These are phyloP conservation scores for Perizoma affinitatum DNA, from an alignment of 2,888 invertebrate genomes.

Conservation along the genomic window DNA sequence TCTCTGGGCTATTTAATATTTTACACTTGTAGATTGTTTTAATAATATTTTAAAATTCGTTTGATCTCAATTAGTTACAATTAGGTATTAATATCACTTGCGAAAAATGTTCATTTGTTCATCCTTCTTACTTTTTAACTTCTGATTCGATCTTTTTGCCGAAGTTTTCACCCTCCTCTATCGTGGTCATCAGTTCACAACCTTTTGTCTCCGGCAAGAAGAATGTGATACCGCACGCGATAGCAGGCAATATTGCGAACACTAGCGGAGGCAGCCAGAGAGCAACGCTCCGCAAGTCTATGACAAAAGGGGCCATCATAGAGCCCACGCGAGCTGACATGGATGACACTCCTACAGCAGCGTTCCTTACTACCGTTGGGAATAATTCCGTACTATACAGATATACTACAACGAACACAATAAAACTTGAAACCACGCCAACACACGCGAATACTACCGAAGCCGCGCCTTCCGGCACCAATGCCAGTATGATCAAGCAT, in stretches of 20 bases:
- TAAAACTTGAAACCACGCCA: slow-evolving; percentile 91
- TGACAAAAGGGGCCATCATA: slow-evolving; percentile 92
- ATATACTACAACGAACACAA: slow-evolving; percentile 94
- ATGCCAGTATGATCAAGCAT: slow-evolving; percentile 85
- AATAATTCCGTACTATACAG: slow-evolving; percentile 94
- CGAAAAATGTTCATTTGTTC: too few relatives aligned
- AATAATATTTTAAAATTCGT: too few relatives aligned
- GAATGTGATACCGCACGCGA: slow-evolving; percentile 80
- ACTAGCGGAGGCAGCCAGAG: slow-evolving; percentile 87
- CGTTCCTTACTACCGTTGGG: slow-evolving; percentile 94
- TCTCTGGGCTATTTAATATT: too few relatives aligned
- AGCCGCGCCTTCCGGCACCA: slow-evolving; percentile 69
- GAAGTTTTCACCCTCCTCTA: slow-evolving; percentile 90
- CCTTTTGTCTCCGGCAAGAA: slow-evolving; percentile 92
- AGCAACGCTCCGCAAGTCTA: slow-evolving; percentile 79
- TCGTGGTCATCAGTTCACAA: slow-evolving; percentile 89
- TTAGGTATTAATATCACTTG: too few relatives aligned
- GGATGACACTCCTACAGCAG: slow-evolving; percentile 94
- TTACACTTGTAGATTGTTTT: too few relatives aligned
- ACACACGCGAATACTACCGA: slow-evolving; percentile 87
- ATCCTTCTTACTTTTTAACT: slow-evolving; percentile 2
- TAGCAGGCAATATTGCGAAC: slow-evolving; percentile 88
- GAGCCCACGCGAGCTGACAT: slow-evolving; percentile 94
- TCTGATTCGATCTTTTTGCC: slow-evolving; percentile 52
- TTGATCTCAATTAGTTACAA: too few relatives aligned